Percentiles rank a stretch among this genome's conserved stretches.
Evolutionary conservation across 2,797 vertebrate species (phyloP).

Genomic region (Acrossocheilus wenchowensis): DNA sequence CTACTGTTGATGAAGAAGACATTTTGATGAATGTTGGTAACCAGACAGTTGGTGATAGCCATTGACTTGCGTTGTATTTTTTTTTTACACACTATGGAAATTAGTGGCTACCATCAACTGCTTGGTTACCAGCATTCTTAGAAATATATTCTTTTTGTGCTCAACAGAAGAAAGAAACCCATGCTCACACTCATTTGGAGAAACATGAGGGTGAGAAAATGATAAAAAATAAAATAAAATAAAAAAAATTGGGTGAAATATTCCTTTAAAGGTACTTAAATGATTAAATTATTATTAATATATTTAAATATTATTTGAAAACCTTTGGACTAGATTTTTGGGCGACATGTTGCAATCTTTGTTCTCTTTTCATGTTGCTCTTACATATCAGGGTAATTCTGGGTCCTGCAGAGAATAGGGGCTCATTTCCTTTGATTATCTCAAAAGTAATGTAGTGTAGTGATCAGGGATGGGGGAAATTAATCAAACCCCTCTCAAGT

Average conservation of each 20-base stretch:
- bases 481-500: conserved; percentile 41
- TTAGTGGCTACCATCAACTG: not conserved
- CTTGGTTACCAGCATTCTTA: not conserved
- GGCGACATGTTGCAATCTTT: not conserved
- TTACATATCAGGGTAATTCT: not conserved
- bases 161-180: not conserved
- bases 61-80: not conserved
- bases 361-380: not conserved
- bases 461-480: conserved; percentile 35
- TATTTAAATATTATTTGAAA: not conserved
- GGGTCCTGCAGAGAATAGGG: conserved; percentile 3
- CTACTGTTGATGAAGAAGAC: not conserved
- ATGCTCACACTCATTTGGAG: too few species aligned
- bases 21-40: not conserved
- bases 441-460: not conserved
- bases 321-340: not conserved
- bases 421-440: conserved; percentile 44
- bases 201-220: not conserved
- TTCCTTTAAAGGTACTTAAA: not conserved
- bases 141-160: not conserved
- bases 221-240: not conserved
- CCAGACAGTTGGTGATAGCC: not conserved
- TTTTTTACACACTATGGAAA: not conserved
- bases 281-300: not conserved
- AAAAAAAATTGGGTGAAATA: not conserved